Evolutionary conservation across 2,888 invertebrate genomes (phyloP), one percentile per base, ranked within the genome.

Genomic region (Oxytorus armatus): DNA sequence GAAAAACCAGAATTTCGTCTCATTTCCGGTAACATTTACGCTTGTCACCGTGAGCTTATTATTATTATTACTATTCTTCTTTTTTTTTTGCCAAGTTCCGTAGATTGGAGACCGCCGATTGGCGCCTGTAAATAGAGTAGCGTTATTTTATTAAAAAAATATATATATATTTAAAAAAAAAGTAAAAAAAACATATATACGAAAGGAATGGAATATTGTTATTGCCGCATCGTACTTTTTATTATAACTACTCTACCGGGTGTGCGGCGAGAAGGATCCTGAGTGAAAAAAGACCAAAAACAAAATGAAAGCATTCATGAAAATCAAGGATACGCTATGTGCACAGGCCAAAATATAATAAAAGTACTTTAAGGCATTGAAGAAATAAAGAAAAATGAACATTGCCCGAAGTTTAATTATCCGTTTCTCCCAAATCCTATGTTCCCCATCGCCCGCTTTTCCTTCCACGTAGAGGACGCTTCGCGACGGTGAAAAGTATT

Each of bases 311-410:
- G n/a, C n/a, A n/a, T n/a, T n/a, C n/a, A n/a, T n/a, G n/a, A n/a
- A n/a, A n/a, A n/a, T n/a, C n/a, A n/a, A n/a, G n/a, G n/a, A n/a
- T n/a, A n/a, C n/a, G n/a, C n/a, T n/a, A n/a, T n/a, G n/a, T n/a
- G n/a, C 83, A 82, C 79, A 86, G 79, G 85, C 82, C 85, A 83
- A 70, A 86, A 83, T 82, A 73, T 85, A 86, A 86, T 88, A 88
- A 87, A 86, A 85, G 83, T 86, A 86, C 83, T 86, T 80, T 83
- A 83, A 86, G 83, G 84, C 61, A 63, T 63, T 63, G 2, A 63
- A 63, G 44, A 8, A 42, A 23, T 3, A 33, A 73, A 33, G 73
- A 78, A 18, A n/a, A n/a, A n/a, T n/a, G n/a, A n/a, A n/a, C n/a
- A n/a, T n/a, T n/a, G n/a, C n/a, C n/a, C n/a, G n/a, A n/a, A n/a